These are phyloP conservation scores for Ctenoplectra terminalis DNA, from an alignment of 1,140 invertebrate species.

Conservation along the genomic window DNA sequence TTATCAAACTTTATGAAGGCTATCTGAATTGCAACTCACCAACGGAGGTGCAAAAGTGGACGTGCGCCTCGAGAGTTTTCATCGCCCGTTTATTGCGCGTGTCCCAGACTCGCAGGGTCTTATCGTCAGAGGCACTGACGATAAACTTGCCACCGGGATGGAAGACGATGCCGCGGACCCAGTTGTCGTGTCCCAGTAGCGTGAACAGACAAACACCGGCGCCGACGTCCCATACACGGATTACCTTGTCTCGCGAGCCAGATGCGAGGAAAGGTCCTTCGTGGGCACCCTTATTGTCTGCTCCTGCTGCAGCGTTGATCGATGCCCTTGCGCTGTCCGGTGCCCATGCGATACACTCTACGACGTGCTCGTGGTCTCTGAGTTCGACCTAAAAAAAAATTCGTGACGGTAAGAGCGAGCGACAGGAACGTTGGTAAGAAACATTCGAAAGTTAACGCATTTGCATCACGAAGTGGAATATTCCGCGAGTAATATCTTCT, in stretches of 20 bases:
- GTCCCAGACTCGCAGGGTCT: constrained; percentile 98
- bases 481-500: too few species aligned
- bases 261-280: constrained; percentile 97
- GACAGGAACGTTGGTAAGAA: too few species aligned
- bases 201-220: constrained; percentile 96
- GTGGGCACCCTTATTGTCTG: constrained; percentile 93
- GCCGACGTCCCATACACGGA: constrained; percentile 98
- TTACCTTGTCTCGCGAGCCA: constrained; percentile 98
- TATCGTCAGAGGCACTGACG: constrained; percentile 98
- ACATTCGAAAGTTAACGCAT: too few species aligned
- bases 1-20: neutral
- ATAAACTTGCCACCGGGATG: constrained; percentile 99
- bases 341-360: constrained; percentile 99
- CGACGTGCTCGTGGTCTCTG: constrained; percentile 98
- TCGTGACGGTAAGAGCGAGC: too few species aligned
- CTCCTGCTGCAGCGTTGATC: constrained; percentile 95
- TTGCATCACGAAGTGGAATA: too few species aligned
- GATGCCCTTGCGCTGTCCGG: constrained; percentile 91
- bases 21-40: constrained; percentile 85
- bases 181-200: constrained; percentile 98
- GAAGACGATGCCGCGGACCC: constrained; percentile 97
- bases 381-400: constrained; percentile 88
- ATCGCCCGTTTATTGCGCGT: constrained; percentile 96
- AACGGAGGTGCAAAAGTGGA: constrained; percentile 98
- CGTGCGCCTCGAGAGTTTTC: constrained; percentile 98